Conservation (phyloP, 2,888 invertebrate genomes). For the Xanthorhoe spadicearia region DNA sequence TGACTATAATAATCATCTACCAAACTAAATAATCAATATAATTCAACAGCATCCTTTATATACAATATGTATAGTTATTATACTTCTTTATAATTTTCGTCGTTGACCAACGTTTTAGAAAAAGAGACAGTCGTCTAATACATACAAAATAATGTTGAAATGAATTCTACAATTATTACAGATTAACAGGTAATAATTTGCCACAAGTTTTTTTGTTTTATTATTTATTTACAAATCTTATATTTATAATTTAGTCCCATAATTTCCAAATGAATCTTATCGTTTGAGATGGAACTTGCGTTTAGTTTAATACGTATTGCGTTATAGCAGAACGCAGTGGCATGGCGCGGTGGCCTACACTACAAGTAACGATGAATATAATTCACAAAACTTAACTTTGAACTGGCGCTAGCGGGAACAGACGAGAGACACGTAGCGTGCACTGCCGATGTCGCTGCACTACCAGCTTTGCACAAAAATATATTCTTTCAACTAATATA, state of each 20-base stretch:
- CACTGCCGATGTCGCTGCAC: neutral
- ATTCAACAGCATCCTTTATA: constrained; percentile 83
- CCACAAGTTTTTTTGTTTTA: constrained; percentile 75
- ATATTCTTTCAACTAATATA: constrained; percentile 19
- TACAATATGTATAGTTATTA: constrained; percentile 82
- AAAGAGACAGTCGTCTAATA: constrained; percentile 60
- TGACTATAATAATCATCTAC: constrained; percentile 83
- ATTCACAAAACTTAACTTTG: constrained; percentile 73
- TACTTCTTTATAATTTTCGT: constrained; percentile 60
- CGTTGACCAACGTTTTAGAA: constrained; percentile 61
- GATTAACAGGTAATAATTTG: constrained; percentile 81
- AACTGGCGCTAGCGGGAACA: neutral
- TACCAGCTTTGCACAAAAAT: neutral
- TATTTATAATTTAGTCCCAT: constrained; percentile 82
- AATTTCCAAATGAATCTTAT: constrained; percentile 74
- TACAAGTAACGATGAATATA: constrained; percentile 65
- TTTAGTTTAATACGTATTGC: constrained; percentile 36
- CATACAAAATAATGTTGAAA: constrained; percentile 74
- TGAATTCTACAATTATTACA: constrained; percentile 69
- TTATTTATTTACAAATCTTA: constrained; percentile 82
- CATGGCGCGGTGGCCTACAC: constrained; percentile 13
- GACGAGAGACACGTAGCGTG: neutral
- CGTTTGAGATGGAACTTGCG: constrained; percentile 57
- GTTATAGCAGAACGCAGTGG: constrained; percentile 23
- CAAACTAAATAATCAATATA: constrained; percentile 81